Base-by-base conservation (phyloP, 53 echinoderm and acorn worm species). In the Glandiceps talaboti region DNA sequence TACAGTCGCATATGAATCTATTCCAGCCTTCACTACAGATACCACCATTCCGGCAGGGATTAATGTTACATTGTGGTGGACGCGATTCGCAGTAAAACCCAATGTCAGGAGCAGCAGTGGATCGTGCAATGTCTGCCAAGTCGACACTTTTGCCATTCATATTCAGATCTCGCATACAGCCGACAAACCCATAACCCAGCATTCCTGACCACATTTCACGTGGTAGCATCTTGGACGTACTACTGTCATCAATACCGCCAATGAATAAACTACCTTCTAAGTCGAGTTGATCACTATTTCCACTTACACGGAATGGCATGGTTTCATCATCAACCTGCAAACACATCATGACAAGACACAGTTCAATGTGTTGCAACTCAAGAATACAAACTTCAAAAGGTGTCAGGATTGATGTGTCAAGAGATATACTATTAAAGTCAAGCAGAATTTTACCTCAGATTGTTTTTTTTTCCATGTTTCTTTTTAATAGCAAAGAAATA, bases 21-120 rank as follows among this genome's bases (percentile, higher is more conserved):
- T 99, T 99, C 99, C 99, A 99, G 31, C 99, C 99, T 75, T 99
- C 99, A 0, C 76, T 85, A 74, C 99, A 99, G 1, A 30, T 80
- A 0, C 99, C 99, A 1, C 86, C 93, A 31, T 99, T 89, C 33
- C 85, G 81, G 84, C 99, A 99, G 1, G 91, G 93, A 28, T 80
- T 81, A 26, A 79, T 80, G 1, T 74, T 26, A 32, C 99, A 99
- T 32, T 91, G 83, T 1, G 89, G 85, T 31, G 87, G 85, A 79
- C 92, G 91, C 14, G 88, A 86, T 33, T 90, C 86, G 77, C 1
- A 80, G 73, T 1, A 1, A 27, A 74, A 10, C 28, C 29, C 32
- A 78, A 78, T 14, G 1, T 33, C 28, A 1, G 27, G 33, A 12
- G 20, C 64, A 45, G 64, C 6, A 12, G 6, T 45, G 64, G 64